These are phyloP conservation scores for Pituophis catenifer DNA, from an alignment of 2,113 vertebrate genomes.

Conservation along the genomic window DNA sequence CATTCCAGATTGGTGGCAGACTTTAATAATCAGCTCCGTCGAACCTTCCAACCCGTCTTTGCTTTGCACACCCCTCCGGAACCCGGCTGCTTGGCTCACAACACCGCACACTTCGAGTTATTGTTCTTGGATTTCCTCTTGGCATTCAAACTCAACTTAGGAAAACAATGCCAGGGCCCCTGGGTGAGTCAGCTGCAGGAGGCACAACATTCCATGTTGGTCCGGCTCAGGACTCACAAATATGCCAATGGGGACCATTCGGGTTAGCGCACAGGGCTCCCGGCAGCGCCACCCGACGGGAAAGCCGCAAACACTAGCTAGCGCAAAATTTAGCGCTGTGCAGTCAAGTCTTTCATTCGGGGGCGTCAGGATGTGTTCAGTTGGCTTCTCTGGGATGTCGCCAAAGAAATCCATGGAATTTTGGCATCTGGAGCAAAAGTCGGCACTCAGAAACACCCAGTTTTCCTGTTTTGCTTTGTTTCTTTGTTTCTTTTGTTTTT, in stretches of 20 bases:
- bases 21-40: neutral
- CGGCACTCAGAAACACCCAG: neutral
- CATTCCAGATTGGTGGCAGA: neutral
- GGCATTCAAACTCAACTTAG: rapidly evolving
- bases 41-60: neutral
- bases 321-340: too few relatives aligned
- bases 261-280: neutral
- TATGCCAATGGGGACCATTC: neutral
- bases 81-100: slow-evolving; percentile 24
- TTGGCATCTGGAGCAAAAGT: neutral
- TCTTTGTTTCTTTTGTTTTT: neutral
- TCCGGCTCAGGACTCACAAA: neutral
- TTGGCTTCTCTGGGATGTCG: neutral
- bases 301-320: neutral
- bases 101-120: slow-evolving; percentile 15
- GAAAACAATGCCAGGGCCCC: neutral
- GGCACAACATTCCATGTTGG: neutral
- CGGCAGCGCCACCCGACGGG: neutral
- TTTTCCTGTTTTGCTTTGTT: neutral
- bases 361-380: neutral
- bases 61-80: neutral
- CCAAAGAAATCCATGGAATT: neutral
- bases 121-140: slow-evolving; percentile 38
- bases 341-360: neutral
- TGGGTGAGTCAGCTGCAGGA: neutral